These are phyloP conservation scores for Struthidea cinerea DNA, from an alignment of 2,113 vertebrate genomes.

Conservation along the genomic window DNA sequence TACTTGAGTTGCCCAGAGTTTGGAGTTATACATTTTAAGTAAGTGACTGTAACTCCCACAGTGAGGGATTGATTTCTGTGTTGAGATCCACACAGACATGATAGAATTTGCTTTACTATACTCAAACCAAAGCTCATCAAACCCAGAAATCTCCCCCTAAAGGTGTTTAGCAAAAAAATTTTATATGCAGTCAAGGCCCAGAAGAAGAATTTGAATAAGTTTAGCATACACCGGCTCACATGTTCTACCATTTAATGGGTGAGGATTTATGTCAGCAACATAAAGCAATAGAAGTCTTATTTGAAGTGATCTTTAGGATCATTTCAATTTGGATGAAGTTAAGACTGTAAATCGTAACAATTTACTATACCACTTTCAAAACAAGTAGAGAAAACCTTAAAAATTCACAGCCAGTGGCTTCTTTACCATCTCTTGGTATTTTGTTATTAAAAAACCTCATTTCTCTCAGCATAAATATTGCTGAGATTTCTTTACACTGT, in stretches of 20 bases:
- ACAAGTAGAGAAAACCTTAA: neutral
- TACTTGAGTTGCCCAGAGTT: neutral
- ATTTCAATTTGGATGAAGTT: neutral
- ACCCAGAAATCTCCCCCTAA: neutral
- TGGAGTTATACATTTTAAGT: neutral
- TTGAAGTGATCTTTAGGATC: neutral
- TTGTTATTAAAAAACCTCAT: neutral
- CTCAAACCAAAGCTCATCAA: neutral
- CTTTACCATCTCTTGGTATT: neutral
- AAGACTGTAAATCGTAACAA: neutral
- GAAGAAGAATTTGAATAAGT: neutral
- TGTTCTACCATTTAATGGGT: neutral
- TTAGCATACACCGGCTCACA: neutral
- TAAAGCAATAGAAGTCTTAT: neutral
- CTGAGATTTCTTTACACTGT: neutral
- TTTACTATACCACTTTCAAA: neutral
- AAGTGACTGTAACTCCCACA: neutral
- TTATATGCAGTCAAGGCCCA: neutral
- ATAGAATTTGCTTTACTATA: neutral
- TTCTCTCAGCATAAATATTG: neutral
- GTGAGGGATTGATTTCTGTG: neutral
- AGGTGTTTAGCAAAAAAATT: neutral
- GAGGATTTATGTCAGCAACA: neutral
- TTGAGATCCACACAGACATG: neutral
- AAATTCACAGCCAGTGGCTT: neutral